Evolutionary conservation across 2,797 vertebrate genomes (phyloP).

Genomic region (Emys orbicularis): DNA sequence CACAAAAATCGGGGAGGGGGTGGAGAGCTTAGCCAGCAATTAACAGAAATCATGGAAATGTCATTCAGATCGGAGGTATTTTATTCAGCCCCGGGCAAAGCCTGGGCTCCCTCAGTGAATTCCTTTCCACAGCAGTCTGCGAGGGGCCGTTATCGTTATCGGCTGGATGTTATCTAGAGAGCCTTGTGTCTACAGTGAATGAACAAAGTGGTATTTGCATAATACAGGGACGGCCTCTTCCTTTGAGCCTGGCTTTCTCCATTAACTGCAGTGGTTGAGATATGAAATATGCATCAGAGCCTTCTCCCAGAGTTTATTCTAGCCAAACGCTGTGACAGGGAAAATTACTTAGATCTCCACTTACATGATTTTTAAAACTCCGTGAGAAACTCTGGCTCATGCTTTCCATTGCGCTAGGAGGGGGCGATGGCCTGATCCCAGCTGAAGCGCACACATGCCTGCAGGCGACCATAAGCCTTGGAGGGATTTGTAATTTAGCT

Average conservation of each 20-base stretch:
- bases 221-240: neutral
- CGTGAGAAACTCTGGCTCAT: neutral
- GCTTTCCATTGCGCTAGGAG: accelerated
- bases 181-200: neutral
- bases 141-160: neutral
- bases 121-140: neutral
- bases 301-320: neutral
- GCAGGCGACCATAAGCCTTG: neutral
- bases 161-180: neutral
- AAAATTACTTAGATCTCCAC: conserved; percentile 33
- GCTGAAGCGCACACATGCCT: accelerated
- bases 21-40: neutral
- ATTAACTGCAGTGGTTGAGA: neutral
- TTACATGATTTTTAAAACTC: neutral
- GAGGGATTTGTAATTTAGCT: neutral
- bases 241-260: neutral
- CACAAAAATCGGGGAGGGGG: too few species aligned
- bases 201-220: neutral
- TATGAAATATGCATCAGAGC: conserved; percentile 33
- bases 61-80: accelerated
- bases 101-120: neutral
- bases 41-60: accelerated
- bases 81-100: neutral
- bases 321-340: conserved; percentile 29
- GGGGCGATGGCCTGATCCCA: accelerated